Base-by-base conservation (phyloP, 2,888 invertebrate genomes). In the Serrognathus titanus region DNA sequence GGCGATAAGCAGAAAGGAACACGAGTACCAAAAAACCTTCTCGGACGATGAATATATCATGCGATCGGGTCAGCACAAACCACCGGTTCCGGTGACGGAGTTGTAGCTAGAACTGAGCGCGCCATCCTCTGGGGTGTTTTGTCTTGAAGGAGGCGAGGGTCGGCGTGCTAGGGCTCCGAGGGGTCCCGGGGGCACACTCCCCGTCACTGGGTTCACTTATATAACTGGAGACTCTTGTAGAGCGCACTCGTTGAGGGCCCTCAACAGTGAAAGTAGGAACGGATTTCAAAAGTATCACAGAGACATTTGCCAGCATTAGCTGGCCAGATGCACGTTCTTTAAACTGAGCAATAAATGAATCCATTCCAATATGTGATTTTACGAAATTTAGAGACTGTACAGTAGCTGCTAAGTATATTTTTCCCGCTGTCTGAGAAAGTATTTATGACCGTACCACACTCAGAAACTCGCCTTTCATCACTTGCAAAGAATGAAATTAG, bases 41-140 rank as follows among this genome's bases (percentile, higher is more conserved):
- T 90, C 91, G 52, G 92, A 92, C 68, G 92, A 92, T 73, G 92
- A 93, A 75, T 92, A 90, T 78, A 87, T 88, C 72, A 86, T 87
- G 62, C 82, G 88, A 54, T 83, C 86, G 52, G 83, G 85, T 62
- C 79, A 79, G 62, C 79, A 77, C 71, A 75, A 81, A 62, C 82
- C 86, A 73, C 89, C 90, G 13, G 89, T 92, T 72, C 93, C 93
- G 66, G 92, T 92, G 71, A 93, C 93, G 82, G 93, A 92, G 78
- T 92, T 93, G 90, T 93, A 92, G 92, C 92, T 92, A 92, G 92
- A 92, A 85, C 89, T 91, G 81, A 90, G 91, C 90, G 91, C 92
- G 86, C 90, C 91, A 82, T 88, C 85, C 69, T 71, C 78, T 82
- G 87, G 82, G 86, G 88, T 83, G 79, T 89, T 82, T 82, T 89